Evolutionary conservation across 2,797 vertebrate genomes (phyloP).

Genomic region (Myotis myotis): DNA sequence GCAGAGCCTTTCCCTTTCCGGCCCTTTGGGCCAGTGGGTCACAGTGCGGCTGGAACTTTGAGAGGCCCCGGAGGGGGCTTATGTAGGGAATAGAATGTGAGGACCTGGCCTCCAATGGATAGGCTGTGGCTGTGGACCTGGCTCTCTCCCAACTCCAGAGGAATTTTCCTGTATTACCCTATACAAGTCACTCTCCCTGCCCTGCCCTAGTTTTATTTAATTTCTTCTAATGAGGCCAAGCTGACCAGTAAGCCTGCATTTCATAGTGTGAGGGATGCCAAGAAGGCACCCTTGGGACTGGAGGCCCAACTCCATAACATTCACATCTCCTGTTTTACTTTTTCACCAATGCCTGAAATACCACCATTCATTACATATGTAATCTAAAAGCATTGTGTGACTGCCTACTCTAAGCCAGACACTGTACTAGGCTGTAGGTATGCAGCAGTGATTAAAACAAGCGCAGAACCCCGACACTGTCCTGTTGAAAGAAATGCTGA

Average conservation of each 20-base stretch:
- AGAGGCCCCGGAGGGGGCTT: neutral
- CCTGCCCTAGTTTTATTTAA: conserved; percentile 3
- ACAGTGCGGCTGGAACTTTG: neutral
- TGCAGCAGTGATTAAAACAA: neutral
- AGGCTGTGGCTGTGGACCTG: neutral
- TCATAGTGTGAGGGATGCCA: neutral
- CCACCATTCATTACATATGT: neutral
- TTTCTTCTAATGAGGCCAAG: conserved; percentile 51
- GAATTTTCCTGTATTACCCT: neutral
- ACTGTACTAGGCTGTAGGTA: neutral
- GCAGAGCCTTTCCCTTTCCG: neutral
- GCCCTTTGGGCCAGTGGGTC: conserved; percentile 1
- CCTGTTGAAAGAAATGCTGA: neutral
- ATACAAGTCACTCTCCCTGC: neutral
- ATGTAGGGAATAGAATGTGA: neutral
- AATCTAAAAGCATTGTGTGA: neutral
- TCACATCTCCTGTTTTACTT: neutral
- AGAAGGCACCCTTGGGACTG: neutral
- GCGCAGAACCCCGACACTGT: too few species aligned
- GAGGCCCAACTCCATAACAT: neutral
- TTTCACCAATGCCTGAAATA: neutral
- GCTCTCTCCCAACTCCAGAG: neutral
- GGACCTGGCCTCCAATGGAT: neutral
- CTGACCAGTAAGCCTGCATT: neutral
- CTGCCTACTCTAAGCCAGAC: neutral